Evolutionary conservation across 2,888 invertebrate species (phyloP).

Genomic region (Tricholauxania praeusta): DNA sequence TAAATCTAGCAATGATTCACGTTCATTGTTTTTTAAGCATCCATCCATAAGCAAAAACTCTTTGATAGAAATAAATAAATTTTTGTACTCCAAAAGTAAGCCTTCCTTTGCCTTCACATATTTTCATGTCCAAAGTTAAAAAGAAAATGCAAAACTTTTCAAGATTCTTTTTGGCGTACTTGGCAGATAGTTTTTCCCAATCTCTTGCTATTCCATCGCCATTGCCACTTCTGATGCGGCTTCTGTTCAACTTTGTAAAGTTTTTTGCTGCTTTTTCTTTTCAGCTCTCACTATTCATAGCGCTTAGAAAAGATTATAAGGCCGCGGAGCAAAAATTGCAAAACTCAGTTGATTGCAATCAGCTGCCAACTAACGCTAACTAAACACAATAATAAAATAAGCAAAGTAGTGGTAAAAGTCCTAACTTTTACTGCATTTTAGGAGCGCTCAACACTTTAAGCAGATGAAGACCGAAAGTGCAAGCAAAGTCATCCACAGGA

Average conservation of each 20-base stretch:
- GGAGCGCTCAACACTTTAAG: slow-evolving; percentile 43
- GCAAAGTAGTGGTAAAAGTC: slow-evolving; percentile 13
- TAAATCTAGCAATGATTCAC: no score
- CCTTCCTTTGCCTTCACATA: slow-evolving; percentile 13
- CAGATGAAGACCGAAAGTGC: slow-evolving; percentile 37
- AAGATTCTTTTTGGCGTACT: slow-evolving; percentile 2
- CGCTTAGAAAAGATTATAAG: slow-evolving; percentile 12
- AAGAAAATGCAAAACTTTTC: slow-evolving; percentile 5
- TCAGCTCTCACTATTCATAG: background rate
- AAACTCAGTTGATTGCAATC: slow-evolving; percentile 31
- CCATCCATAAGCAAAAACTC: background rate
- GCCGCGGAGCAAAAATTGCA: background rate
- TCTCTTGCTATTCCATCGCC: background rate
- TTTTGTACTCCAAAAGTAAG: background rate
- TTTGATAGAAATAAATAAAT: slow-evolving; percentile 8
- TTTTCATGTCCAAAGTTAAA: slow-evolving; percentile 13
- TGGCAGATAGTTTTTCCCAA: slow-evolving; percentile 12
- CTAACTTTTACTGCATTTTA: background rate
- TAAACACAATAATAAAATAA: slow-evolving; percentile 34
- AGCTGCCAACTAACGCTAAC: slow-evolving; percentile 23
- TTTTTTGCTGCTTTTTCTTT: background rate
- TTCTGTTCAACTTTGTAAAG: slow-evolving; percentile 13
- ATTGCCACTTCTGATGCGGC: slow-evolving; percentile 7
- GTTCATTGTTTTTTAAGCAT: no score
- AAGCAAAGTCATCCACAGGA: slow-evolving; percentile 11